phyloP scores from a whole-genome alignment of 2,797 vertebrate genomes.

The Discoglossus pictus region DNA sequence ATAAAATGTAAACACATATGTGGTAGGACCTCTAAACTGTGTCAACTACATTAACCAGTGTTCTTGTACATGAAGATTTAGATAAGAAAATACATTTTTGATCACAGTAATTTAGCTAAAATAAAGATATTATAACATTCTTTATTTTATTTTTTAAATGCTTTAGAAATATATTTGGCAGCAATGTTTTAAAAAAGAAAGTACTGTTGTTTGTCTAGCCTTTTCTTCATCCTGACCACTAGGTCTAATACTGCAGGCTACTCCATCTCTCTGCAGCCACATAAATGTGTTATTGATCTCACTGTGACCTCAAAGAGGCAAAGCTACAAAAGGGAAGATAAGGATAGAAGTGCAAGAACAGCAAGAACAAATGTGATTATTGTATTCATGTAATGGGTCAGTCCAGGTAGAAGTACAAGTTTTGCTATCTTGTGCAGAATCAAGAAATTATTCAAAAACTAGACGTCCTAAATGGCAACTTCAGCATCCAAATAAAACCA shows the following conservation, averaged over 20 bases:
- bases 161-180: background rate
- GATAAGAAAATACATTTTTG: no score
- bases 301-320: slow-evolving; percentile 30
- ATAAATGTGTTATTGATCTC: slow-evolving; percentile 40
- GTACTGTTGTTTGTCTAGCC: background rate
- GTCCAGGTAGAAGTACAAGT: no score
- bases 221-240: slow-evolving; percentile 2
- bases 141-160: background rate
- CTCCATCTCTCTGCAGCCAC: slow-evolving; percentile 30
- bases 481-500: no score
- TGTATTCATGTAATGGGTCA: slow-evolving; percentile 19
- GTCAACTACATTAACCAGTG: no score
- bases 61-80: no score
- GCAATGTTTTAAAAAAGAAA: background rate
- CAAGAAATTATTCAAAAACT: no score
- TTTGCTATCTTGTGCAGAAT: no score
- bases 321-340: slow-evolving; percentile 28
- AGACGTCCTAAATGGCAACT: no score
- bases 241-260: slow-evolving; percentile 13
- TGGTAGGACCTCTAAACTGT: no score
- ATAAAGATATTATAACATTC: no score
- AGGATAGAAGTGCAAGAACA: slow-evolving; percentile 20
- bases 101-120: no score
- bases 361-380: background rate
- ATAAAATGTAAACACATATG: no score